These are phyloP conservation scores for Micoletzkya japonica DNA, from an alignment of 2,888 invertebrate genomes.

Conservation along the genomic window DNA sequence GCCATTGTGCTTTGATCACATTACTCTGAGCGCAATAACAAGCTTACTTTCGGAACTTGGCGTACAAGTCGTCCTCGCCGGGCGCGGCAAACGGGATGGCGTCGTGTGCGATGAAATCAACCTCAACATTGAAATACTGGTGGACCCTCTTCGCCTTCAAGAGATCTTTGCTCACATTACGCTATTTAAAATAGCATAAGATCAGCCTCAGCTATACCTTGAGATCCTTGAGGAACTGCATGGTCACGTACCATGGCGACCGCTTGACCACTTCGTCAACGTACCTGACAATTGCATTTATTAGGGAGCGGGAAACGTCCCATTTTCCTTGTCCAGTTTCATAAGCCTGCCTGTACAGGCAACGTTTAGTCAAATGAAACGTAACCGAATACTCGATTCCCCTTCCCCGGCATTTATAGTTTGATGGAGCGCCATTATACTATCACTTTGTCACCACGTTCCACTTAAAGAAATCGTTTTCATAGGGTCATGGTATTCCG, in stretches of 20 bases:
- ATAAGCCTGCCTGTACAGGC: no score
- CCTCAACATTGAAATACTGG: conserved; percentile 17
- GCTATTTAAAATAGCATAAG: no score
- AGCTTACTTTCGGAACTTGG: conserved; percentile 74
- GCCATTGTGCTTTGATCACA: not conserved
- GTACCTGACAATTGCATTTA: no score
- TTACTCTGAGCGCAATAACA: not conserved
- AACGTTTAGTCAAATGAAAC: no score
- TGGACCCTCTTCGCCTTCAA: not conserved
- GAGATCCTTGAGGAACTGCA: conserved; percentile 84
- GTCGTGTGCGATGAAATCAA: conserved; percentile 84
- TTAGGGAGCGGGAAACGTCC: no score
- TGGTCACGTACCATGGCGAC: conserved; percentile 90
- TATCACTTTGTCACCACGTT: no score
- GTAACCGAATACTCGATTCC: conserved; percentile 67
- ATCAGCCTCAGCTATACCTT: conserved; percentile 73
- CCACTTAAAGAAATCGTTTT: no score
- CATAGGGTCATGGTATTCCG: no score
- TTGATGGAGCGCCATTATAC: no score
- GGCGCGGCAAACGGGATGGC: conserved; percentile 92
- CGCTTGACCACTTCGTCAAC: conserved; percentile 93
- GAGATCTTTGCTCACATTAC: no score
- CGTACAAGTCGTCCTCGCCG: conserved; percentile 78
- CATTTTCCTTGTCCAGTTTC: no score
- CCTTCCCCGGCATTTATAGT: no score